phyloP scores from a whole-genome alignment of 2,113 vertebrate genomes.

The Campylomormyrus numenius region DNA sequence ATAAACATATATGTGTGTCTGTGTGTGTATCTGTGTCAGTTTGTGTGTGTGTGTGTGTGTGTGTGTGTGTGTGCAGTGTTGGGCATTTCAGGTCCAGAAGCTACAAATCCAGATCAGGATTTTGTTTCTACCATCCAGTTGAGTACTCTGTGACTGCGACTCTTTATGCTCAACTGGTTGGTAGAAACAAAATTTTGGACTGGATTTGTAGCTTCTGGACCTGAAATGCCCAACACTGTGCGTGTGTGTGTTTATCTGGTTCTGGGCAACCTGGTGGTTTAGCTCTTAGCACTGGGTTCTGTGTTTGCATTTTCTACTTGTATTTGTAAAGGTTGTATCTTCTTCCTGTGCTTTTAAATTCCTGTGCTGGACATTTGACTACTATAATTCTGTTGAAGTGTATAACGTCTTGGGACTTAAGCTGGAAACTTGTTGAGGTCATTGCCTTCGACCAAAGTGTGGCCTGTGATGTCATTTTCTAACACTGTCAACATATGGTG shows the following conservation, averaged over 20 bases:
- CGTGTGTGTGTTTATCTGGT: not conserved
- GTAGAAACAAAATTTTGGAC: too few species aligned
- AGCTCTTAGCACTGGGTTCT: not conserved
- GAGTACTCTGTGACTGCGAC: too few species aligned
- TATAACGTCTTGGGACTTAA: not conserved
- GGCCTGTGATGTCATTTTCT: not conserved
- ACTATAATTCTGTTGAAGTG: not conserved
- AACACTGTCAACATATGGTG: not conserved
- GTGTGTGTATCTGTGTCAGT: too few species aligned
- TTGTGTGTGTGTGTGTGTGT: too few species aligned
- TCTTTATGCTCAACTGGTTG: too few species aligned
- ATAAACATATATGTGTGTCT: too few species aligned
- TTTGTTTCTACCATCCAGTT: too few species aligned
- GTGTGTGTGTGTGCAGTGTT: too few species aligned
- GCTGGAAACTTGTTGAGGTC: not conserved
- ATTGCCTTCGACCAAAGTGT: not conserved
- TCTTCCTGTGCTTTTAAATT: not conserved
- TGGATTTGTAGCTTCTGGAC: too few species aligned
- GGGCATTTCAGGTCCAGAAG: too few species aligned
- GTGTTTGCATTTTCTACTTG: not conserved
- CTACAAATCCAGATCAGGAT: too few species aligned
- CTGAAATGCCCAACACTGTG: too few species aligned
- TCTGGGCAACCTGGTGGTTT: not conserved
- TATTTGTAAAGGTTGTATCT: not conserved
- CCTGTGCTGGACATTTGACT: not conserved